Conservation (phyloP, 2,797 vertebrate species). For the Sebastes matsubarae region DNA sequence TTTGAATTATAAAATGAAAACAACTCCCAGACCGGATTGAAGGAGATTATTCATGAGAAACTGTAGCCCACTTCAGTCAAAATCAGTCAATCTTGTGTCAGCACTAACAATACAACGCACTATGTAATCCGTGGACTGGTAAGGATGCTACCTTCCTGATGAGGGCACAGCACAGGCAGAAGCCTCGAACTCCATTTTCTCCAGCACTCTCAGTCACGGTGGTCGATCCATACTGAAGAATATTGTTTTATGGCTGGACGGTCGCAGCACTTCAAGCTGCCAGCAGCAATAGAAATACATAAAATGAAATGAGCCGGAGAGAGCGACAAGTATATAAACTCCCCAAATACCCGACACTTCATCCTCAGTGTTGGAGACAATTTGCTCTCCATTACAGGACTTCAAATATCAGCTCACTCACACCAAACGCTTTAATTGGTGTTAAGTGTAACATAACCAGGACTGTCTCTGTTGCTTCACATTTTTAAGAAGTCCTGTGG, state of each 20-base stretch:
- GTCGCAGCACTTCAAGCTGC: slow-evolving; percentile 50
- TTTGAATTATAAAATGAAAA: too few species aligned
- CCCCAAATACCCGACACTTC: slow-evolving; percentile 36
- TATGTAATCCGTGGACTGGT: not conserved
- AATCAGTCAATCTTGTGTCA: not conserved
- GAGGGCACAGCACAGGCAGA: not conserved
- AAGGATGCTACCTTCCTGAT: not conserved
- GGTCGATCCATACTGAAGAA: slow-evolving; percentile 43
- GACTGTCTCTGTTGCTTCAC: not conserved
- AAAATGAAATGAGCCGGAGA: slow-evolving; percentile 69
- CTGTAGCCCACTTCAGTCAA: not conserved
- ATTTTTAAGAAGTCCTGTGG: not conserved
- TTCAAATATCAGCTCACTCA: slow-evolving; percentile 1
- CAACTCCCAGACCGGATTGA: not conserved
- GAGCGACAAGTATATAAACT: slow-evolving; percentile 64
- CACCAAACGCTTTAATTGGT: not conserved
- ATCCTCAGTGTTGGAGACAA: slow-evolving; percentile 10
- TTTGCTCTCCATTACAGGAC: not conserved
- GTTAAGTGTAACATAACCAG: not conserved
- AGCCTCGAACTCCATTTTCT: slow-evolving; percentile 45
- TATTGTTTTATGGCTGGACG: slow-evolving; percentile 57
- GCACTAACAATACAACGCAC: not conserved
- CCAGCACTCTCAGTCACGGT: slow-evolving; percentile 30
- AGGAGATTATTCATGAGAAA: slow-evolving; percentile 1
- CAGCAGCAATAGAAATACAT: slow-evolving; percentile 62